Base-by-base conservation (phyloP, 2,113 vertebrate species). In the Nipponia nippon region DNA sequence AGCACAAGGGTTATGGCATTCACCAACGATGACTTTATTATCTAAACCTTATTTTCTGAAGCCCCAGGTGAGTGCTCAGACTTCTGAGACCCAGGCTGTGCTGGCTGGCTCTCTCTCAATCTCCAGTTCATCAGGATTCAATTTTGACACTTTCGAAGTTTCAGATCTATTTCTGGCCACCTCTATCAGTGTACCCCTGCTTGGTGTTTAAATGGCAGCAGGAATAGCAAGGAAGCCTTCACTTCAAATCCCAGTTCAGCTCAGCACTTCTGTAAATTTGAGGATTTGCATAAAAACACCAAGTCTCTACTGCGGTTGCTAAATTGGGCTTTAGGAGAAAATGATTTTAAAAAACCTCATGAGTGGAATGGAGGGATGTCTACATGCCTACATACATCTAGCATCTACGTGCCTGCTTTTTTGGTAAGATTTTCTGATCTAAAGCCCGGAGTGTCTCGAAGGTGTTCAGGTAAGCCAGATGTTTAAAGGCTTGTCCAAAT, bases 201-300 rank as follows among this genome's bases (percentile, higher is more conserved):
- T 71, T 62, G 22, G 26, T 71, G 90, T 86, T 94, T 75, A 78
- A 90, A 87, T 36, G 69, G 83, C 92, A 94, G 83, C 76, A 89
- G 76, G 32, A 89, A 95, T 7, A 95, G 80, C 63, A 81, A 89
- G 52, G 83, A 92, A 96, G 27, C 55, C 72, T 86, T 95, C 47
- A 2, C 55, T 84, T 83, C 72, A 87, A 95, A 93, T 86, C 69
- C 50, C 79, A 59, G 40, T 56, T 94, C 79, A 89, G 77, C 83
- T 93, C 94, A 66, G 89, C 65, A 52, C 65, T 95, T 90, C 72
- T 81, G 88, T 90, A 83, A 86, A 93, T 95, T 89, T n/a, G 62
- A 94, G 56, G 83, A 95, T 95, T 89, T 88, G 40, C 90, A 90
- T 89, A 40, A 93, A 96, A 83, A 36, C 59, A 81, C 47, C 80